Conservation (phyloP, 2,113 vertebrate genomes). For the Laticauda laticaudata region DNA sequence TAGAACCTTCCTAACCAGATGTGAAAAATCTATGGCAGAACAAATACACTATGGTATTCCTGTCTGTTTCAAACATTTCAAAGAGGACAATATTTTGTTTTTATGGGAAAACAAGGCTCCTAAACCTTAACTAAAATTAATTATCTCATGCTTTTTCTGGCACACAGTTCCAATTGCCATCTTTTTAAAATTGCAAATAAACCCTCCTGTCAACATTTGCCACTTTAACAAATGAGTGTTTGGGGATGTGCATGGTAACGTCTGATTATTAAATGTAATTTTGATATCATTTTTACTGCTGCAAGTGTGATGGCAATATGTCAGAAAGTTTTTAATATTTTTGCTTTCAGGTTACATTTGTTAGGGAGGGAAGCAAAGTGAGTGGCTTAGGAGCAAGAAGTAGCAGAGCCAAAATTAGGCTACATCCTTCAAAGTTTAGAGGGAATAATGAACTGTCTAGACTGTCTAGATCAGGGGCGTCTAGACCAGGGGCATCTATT, state of each 20-base stretch:
- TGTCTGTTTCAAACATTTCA: not conserved
- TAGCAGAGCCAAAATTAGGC: not conserved
- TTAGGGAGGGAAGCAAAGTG: not conserved
- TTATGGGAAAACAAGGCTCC: not conserved
- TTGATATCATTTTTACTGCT: not conserved
- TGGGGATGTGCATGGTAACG: not conserved
- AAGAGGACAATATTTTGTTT: not conserved
- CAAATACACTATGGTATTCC: constrained; percentile 3
- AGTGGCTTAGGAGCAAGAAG: not conserved
- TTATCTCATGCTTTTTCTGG: accelerated
- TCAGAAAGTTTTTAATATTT: not conserved
- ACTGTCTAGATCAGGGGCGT: no score
- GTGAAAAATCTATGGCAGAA: not conserved
- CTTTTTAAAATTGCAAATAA: not conserved
- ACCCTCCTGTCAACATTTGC: not conserved
- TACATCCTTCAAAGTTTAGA: not conserved
- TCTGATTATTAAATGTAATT: not conserved
- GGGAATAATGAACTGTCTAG: not conserved
- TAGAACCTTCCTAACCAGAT: not conserved
- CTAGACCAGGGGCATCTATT: no score
- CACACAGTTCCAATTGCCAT: not conserved
- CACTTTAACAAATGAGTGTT: not conserved
- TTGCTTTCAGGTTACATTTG: not conserved
- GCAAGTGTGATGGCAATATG: not conserved
- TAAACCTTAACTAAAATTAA: not conserved